These are phyloP conservation scores for Dendropsophus ebraccatus DNA, from an alignment of 2,113 vertebrate species.

Conservation along the genomic window DNA sequence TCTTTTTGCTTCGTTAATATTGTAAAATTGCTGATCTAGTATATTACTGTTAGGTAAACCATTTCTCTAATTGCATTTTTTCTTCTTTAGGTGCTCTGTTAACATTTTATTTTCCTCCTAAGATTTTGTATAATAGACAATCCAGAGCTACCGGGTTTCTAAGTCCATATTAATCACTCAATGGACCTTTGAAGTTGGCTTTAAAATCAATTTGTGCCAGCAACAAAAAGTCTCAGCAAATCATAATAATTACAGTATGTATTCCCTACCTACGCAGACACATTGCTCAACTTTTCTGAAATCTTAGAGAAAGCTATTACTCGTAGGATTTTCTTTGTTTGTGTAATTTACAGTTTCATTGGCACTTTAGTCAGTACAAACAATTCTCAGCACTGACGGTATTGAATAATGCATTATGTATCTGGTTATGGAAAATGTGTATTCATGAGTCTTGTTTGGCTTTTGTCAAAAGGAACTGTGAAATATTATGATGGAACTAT, in stretches of 20 bases:
- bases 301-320: constrained; percentile 61
- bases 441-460: constrained; percentile 79
- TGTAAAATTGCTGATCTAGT: no score
- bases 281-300: constrained; percentile 56
- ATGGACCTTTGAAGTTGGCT: not conserved
- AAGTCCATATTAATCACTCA: constrained; percentile 4
- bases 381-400: constrained; percentile 74
- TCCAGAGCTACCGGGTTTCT: no score
- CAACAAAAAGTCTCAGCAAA: constrained; percentile 24
- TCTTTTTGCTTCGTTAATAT: no score
- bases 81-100: not conserved
- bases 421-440: constrained; percentile 74
- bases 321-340: constrained; percentile 71
- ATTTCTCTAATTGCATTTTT: not conserved
- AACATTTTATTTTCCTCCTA: not conserved
- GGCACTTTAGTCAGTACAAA: constrained; percentile 69
- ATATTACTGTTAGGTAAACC: no score
- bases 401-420: constrained; percentile 78
- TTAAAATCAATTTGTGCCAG: constrained; percentile 17
- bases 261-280: constrained; percentile 53
- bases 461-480: constrained; percentile 82
- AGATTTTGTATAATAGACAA: not conserved
- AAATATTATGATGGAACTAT: constrained; percentile 81
- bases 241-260: constrained; percentile 37
- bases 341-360: constrained; percentile 74